Conservation (phyloP, 2,797 vertebrate species). For the Lacerta agilis region DNA sequence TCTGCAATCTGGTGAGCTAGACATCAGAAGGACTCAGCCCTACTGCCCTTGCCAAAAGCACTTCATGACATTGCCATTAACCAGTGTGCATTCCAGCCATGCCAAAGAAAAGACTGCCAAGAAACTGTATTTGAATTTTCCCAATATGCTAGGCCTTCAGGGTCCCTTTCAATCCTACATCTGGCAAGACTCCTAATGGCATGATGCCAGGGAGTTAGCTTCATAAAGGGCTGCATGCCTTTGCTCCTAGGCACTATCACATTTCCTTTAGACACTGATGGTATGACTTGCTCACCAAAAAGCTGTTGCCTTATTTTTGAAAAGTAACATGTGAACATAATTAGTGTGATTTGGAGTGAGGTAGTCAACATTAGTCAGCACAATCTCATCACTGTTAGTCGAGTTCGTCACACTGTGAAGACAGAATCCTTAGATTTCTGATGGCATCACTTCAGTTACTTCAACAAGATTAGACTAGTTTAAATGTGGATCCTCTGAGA, state of each 20-base stretch:
- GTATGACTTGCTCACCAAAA: not conserved
- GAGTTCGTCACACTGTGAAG: not conserved
- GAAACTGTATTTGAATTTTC: not conserved
- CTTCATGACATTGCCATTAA: slow-evolving; percentile 19
- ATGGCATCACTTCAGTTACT: not conserved
- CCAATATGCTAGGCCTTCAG: accelerated
- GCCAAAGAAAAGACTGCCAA: not conserved
- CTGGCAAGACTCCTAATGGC: not conserved
- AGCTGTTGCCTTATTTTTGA: slow-evolving; percentile 23
- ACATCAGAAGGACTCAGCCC: not conserved
- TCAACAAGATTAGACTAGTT: not conserved
- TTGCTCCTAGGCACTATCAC: not conserved
- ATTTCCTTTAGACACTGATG: slow-evolving; percentile 18
- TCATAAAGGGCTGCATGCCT: not conserved
- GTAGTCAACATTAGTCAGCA: accelerated
- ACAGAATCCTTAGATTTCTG: not conserved
- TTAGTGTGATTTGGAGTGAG: accelerated
- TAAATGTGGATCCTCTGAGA: not conserved
- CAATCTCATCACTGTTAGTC: not conserved
- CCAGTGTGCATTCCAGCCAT: slow-evolving; percentile 14
- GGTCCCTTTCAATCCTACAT: not conserved
- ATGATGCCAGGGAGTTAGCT: not conserved
- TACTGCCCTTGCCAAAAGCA: slow-evolving; percentile 11
- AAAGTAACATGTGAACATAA: slow-evolving; percentile 2
- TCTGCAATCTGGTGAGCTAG: not conserved